Base-by-base conservation (phyloP, 2,888 invertebrate genomes). In the Mamestra brassicae region DNA sequence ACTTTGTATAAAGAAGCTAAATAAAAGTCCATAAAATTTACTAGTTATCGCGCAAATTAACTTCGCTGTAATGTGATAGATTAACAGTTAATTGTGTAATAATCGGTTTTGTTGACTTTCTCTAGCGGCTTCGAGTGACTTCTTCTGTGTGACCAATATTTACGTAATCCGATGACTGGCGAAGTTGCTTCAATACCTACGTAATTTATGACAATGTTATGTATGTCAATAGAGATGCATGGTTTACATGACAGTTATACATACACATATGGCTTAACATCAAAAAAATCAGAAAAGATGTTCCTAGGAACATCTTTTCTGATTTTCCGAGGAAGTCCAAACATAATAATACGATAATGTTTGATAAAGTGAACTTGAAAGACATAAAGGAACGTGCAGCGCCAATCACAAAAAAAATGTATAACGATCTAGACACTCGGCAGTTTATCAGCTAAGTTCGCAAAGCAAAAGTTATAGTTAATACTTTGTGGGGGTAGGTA, bases 101-200 rank as follows among this genome's bases (percentile, higher is more conserved):
- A 61, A 81, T 79, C 72, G 69, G 66, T 81, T 78, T 74, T 61
- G 71, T 15, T 69, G 74, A 78, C 86, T 85, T 85, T 85, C 77
- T 70, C 76, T 47, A 67, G 50, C 36, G 60, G 42, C 36, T 60
- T 26, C 50, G 42, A 69, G 38, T 61, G 57, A 42, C 38, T 38
- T 74, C 60, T 68, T 68, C 72, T 57, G 50, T 71, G 58, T 75
- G 76, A 61, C 74, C 34, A 68, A 71, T 73, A 17, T 74, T 81
- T 73, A 81, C 45, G 77, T 79, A 84, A 85, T 60, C 47, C 2
- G 36, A 63, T 58, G 54, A 72, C 10, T 75, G 52, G 67, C 36
- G 17, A 17, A 83, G 47, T n/a, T 6, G 15, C 54, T 63, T 50
- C 42, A 38, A 15, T 55, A n/a, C n/a, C n/a, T n/a, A 42, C 0